These are phyloP conservation scores for Druon quercuslanigerum DNA, from an alignment of 1,140 invertebrate genomes.

Conservation along the genomic window DNA sequence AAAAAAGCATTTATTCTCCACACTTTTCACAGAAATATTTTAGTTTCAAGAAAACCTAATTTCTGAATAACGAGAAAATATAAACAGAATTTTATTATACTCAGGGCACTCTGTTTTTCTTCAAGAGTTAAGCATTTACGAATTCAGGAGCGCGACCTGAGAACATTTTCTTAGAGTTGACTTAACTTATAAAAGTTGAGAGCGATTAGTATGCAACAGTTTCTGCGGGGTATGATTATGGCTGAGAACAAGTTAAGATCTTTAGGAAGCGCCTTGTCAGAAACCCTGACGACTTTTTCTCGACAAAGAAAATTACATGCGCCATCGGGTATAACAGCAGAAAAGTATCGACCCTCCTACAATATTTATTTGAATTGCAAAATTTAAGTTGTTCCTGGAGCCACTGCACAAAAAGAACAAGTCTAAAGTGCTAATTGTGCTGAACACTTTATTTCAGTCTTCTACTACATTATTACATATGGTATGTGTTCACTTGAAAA, in stretches of 20 bases:
- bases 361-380: conserved; percentile 28
- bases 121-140: conserved; percentile 7
- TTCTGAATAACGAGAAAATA: conserved; percentile 16
- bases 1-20: not conserved
- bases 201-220: conserved; percentile 25
- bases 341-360: conserved; percentile 24
- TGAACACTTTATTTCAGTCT: too few relatives aligned
- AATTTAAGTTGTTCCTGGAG: conserved; percentile 19
- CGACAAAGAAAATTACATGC: conserved; percentile 18
- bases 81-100: not conserved
- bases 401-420: conserved; percentile 13
- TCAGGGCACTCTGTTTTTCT: not conserved
- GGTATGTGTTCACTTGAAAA: too few relatives aligned
- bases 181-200: conserved; percentile 4
- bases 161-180: conserved; percentile 25
- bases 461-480: too few relatives aligned
- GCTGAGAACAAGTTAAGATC: conserved; percentile 19
- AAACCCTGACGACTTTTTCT: conserved; percentile 27
- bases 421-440: not conserved
- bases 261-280: conserved; percentile 23
- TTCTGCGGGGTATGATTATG: conserved; percentile 17
- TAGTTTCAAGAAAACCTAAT: not conserved
- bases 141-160: conserved; percentile 17
- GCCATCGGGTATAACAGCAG: conserved; percentile 8
- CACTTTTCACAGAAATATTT: not conserved